Evolutionary conservation across 1,140 invertebrate genomes (phyloP).

Genomic region (Cyrtorhinus lividipennis): DNA sequence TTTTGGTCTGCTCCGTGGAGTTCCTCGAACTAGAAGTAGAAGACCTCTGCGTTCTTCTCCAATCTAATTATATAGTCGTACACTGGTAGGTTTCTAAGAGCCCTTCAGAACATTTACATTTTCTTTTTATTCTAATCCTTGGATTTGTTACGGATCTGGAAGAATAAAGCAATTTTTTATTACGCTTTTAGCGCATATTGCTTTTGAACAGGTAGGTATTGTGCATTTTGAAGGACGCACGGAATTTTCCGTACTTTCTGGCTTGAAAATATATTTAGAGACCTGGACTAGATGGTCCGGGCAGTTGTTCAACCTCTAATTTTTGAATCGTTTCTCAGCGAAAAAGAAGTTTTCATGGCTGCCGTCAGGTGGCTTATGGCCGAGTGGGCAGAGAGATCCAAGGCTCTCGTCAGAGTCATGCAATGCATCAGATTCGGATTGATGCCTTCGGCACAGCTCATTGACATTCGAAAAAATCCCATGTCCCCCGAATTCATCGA

Average conservation of each 20-base stretch:
- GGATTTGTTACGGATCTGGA: no score
- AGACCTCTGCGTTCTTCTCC: slow-evolving; percentile 44
- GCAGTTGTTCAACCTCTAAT: no score
- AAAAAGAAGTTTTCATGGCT: slow-evolving; percentile 60
- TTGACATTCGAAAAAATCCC: slow-evolving; percentile 50
- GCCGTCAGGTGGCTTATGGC: slow-evolving; percentile 54
- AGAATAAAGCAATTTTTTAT: no score
- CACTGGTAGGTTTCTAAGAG: slow-evolving; percentile 44
- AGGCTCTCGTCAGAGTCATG: slow-evolving; percentile 40
- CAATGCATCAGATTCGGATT: slow-evolving; percentile 53
- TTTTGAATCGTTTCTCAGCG: no score
- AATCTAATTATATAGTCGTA: slow-evolving; percentile 51
- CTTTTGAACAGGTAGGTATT: no score
- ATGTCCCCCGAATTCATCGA: slow-evolving; percentile 52
- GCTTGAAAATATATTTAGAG: no score
- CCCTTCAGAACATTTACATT: no score
- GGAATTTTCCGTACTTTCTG: no score
- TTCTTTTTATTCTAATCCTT: no score
- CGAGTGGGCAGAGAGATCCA: slow-evolving; percentile 43
- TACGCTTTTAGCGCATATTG: no score
- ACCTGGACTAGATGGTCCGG: no score
- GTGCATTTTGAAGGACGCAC: no score
- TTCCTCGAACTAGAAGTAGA: slow-evolving; percentile 45
- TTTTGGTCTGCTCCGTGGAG: slow-evolving; percentile 50
- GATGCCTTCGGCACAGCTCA: slow-evolving; percentile 54